Evolutionary conservation across 2,797 vertebrate species (phyloP), one percentile per base, ranked within the genome.

Genomic region (Notoglanidium macrostoma): DNA sequence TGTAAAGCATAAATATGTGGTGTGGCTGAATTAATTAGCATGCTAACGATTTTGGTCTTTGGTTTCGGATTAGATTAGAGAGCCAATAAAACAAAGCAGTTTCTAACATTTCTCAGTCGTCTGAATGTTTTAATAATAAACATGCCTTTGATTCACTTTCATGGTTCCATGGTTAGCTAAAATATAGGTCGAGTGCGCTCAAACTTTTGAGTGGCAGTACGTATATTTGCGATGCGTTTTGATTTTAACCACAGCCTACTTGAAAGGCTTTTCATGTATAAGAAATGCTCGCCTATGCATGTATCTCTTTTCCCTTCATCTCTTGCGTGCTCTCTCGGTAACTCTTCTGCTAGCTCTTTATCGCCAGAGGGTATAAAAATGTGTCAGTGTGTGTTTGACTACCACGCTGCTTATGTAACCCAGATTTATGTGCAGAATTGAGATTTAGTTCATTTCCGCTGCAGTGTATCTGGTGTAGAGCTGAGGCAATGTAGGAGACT

Each of bases 341-440:
- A 61, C 59, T 82, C 35, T 57, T 61, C n/a, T 80, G 63, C 40
- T 54, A 32, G 84, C 49, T 67, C 46, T 74, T 88, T 57, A 82
- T 72, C 70, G 57, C 87, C 68, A 6, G 77, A 72, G 87, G 77
- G 57, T 80, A 84, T 44, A 29, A 85, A 68, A 40, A 40, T 74
- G 5, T 72, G 76, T 74, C 40, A 57, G 61, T 59, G 63, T 77
- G 88, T 79, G 29, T 89, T 84, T 73, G 78, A 63, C 80, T 80
- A 51, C 63, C 65, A 55, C 5, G 40, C 76, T 68, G 72, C 73
- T 85, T 88, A 80, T 51, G 44, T 80, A 85, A 85, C 74, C 65
- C 65, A 46, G 83, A 88, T 85, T 81, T 81, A 46, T 81, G 63
- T 81, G 17, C 65, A 61, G 74, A 61, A 49, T 32, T 10, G 40